A percentile compares a stretch with the other conserved stretches of the same genome.
These are phyloP conservation scores for Oryzias dopingdopingensis DNA, from an alignment of 2,797 vertebrate genomes.

Conservation along the genomic window DNA sequence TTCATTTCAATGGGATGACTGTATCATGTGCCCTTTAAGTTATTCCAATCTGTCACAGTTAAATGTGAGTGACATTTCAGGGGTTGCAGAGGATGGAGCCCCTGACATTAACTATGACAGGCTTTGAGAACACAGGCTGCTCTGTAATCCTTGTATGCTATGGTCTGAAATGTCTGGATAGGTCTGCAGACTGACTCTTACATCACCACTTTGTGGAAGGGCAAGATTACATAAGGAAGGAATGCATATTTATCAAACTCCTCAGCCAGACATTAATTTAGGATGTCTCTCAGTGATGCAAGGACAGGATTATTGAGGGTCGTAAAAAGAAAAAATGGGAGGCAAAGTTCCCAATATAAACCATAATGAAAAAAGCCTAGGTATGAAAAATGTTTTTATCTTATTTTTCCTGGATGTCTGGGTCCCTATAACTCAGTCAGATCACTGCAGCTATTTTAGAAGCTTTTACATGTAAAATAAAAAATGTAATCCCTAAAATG, in stretches of 20 bases:
- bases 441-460: not conserved
- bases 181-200: constrained; percentile 38
- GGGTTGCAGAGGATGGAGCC: constrained; percentile 50
- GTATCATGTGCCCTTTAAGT: constrained; percentile 48
- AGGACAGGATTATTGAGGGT: constrained; percentile 17
- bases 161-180: constrained; percentile 38
- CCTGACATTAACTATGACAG: constrained; percentile 59
- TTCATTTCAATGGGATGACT: constrained; percentile 53
- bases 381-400: no score
- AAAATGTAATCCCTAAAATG: not conserved
- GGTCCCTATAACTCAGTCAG: not conserved
- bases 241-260: constrained; percentile 45
- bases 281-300: constrained; percentile 27
- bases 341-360: no score
- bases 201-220: constrained; percentile 36
- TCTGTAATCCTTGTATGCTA: constrained; percentile 32
- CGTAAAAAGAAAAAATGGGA: constrained; percentile 5
- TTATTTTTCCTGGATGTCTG: no score
- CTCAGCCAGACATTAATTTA: constrained; percentile 45
- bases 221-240: constrained; percentile 52
- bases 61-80: constrained; percentile 53
- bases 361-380: no score
- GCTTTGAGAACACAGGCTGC: constrained; percentile 47
- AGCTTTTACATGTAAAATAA: not conserved
- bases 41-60: constrained; percentile 28